Evolutionary conservation across 2,113 vertebrate genomes (phyloP).

Genomic region (Pseudonaja textilis): DNA sequence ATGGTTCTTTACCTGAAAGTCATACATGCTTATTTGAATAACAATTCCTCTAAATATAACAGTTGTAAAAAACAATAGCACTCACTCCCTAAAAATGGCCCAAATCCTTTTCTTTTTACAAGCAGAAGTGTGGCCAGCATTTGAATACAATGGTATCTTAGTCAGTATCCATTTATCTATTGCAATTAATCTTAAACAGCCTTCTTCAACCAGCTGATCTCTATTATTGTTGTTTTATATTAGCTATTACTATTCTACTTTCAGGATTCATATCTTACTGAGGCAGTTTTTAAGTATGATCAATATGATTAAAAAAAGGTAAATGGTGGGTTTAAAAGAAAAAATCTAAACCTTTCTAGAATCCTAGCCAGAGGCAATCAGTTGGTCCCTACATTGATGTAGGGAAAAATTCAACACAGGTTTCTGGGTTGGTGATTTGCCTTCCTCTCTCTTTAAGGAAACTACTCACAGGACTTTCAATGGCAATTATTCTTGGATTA

Average conservation of each 20-base stretch:
- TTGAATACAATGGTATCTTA: neutral
- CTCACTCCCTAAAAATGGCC: neutral
- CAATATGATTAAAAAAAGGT: neutral
- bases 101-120: neutral
- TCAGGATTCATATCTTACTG: neutral
- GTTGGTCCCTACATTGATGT: neutral
- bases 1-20: neutral
- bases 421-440: neutral
- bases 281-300: neutral
- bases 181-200: neutral
- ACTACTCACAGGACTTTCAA: neutral
- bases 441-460: neutral
- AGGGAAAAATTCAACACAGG: neutral
- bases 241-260: neutral
- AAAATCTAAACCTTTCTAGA: neutral
- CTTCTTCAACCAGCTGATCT: neutral
- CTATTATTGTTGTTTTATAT: neutral
- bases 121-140: neutral
- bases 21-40: neutral
- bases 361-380: neutral
- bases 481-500: neutral
- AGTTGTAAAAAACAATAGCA: neutral
- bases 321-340: neutral
- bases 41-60: neutral
- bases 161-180: neutral